Percentiles rank a stretch among this genome's conserved stretches.
Conservation (phyloP, 2,888 invertebrate species). For the Acronicta leporina region DNA sequence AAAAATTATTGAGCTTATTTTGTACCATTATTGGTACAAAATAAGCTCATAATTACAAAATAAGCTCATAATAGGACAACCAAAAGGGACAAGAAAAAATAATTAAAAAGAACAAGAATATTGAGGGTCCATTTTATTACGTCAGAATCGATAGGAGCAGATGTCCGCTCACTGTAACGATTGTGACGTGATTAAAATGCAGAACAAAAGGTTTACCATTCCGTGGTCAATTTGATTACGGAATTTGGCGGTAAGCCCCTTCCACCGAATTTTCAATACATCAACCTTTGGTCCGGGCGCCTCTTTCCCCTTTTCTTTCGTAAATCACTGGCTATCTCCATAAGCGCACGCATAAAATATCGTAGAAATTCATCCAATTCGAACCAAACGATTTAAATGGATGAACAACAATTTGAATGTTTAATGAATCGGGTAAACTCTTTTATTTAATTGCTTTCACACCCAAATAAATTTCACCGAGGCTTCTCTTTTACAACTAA, state of each 20-base stretch:
- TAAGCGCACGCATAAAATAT: slow-evolving; percentile 38
- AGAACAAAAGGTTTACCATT: slow-evolving; percentile 58
- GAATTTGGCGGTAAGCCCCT: slow-evolving; percentile 41
- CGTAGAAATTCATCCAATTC: slow-evolving; percentile 32
- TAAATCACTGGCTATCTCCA: slow-evolving; percentile 52
- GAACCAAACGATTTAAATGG: slow-evolving; percentile 17
- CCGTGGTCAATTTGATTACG: slow-evolving; percentile 57
- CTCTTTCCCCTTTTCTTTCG: slow-evolving; percentile 45
- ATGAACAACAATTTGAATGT: slow-evolving; percentile 8
- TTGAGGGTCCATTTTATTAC: slow-evolving; percentile 40
- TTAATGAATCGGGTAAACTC: slow-evolving; percentile 48
- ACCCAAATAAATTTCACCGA: slow-evolving; percentile 29
- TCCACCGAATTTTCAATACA: slow-evolving; percentile 46
- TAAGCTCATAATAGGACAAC: slow-evolving; percentile 11
- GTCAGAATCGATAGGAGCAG: slow-evolving; percentile 43
- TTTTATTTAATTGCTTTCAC: slow-evolving; percentile 45
- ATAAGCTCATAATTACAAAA: slow-evolving; percentile 6
- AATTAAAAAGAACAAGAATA: slow-evolving; percentile 36
- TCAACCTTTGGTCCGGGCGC: slow-evolving; percentile 35
- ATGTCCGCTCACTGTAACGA: slow-evolving; percentile 40
- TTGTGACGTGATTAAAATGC: slow-evolving; percentile 56
- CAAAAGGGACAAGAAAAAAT: slow-evolving; percentile 27
- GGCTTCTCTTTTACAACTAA: slow-evolving; percentile 15
- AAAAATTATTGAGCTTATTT: no score
- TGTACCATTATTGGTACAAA: no score